Evolutionary conservation across 2,797 vertebrate genomes (phyloP).

Genomic region (Oreochromis grahami): DNA sequence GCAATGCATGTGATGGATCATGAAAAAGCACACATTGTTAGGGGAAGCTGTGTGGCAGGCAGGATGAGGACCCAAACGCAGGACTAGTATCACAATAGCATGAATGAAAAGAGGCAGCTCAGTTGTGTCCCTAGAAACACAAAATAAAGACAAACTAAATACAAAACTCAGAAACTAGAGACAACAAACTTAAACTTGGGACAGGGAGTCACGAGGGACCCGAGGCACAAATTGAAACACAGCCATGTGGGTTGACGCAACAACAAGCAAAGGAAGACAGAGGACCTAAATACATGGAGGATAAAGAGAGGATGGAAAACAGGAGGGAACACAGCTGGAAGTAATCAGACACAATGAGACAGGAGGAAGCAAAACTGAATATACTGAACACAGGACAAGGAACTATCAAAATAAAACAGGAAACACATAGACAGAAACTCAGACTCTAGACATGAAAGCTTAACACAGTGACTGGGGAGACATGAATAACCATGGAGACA

Average conservation of each 20-base stretch:
- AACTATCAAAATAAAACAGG: neutral
- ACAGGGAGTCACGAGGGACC: neutral
- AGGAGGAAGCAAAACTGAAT: neutral
- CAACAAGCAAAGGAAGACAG: neutral
- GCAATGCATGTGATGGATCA: neutral
- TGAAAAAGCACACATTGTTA: neutral
- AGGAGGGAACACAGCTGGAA: neutral
- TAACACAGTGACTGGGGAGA: neutral
- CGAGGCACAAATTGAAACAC: neutral
- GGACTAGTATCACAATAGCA: neutral
- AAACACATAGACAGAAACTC: neutral
- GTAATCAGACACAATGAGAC: neutral
- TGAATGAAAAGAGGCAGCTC: neutral
- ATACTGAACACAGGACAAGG: neutral
- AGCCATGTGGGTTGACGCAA: neutral
- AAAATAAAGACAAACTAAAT: neutral
- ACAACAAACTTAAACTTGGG: neutral
- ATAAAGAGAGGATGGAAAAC: neutral
- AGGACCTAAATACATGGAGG: neutral
- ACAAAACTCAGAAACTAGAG: neutral
- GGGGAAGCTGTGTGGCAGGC: neutral
- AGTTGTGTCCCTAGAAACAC: neutral
- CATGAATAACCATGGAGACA: neutral
- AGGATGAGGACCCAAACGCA: neutral
- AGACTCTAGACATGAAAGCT: neutral